A percentile compares a stretch with the other conserved stretches of the same genome.
These are phyloP conservation scores for Entomobrya multifasciata DNA, from an alignment of 2,888 invertebrate genomes.

Conservation along the genomic window DNA sequence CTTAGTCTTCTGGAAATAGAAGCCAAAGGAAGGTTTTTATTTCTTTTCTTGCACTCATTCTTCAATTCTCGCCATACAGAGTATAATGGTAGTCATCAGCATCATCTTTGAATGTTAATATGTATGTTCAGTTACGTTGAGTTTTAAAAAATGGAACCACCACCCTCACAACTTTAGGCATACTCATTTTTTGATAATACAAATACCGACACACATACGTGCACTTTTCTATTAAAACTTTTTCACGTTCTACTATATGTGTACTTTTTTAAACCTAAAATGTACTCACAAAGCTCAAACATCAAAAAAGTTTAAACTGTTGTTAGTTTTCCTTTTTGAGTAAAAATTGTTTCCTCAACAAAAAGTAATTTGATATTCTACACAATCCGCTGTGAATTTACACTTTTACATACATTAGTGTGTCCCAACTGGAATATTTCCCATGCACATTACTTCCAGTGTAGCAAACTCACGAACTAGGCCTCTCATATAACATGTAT, in stretches of 20 bases:
- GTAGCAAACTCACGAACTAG: no score
- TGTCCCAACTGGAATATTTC: background rate
- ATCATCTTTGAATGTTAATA: no score
- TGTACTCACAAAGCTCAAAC: conserved; percentile 15
- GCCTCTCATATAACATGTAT: background rate
- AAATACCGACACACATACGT: background rate
- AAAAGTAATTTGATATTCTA: conserved; percentile 30
- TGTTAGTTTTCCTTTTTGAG: background rate
- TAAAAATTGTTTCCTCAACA: conserved; percentile 10
- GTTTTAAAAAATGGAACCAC: conserved; percentile 13
- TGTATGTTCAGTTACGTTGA: no score
- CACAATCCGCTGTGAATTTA: background rate
- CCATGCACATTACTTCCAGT: conserved; percentile 5
- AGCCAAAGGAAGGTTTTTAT: conserved; percentile 1
- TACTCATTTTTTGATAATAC: conserved; percentile 7
- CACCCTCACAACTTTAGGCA: background rate
- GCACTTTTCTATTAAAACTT: background rate
- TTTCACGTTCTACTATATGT: background rate
- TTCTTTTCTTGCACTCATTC: conserved; percentile 7
- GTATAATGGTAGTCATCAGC: no score
- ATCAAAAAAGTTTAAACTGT: conserved; percentile 38
- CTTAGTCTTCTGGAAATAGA: background rate
- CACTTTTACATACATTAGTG: background rate
- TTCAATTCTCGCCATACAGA: background rate
- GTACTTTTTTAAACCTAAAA: background rate